Percentiles rank a stretch among this genome's conserved stretches.
Conservation (phyloP, 2,797 vertebrate species). For the Zalophus californianus region DNA sequence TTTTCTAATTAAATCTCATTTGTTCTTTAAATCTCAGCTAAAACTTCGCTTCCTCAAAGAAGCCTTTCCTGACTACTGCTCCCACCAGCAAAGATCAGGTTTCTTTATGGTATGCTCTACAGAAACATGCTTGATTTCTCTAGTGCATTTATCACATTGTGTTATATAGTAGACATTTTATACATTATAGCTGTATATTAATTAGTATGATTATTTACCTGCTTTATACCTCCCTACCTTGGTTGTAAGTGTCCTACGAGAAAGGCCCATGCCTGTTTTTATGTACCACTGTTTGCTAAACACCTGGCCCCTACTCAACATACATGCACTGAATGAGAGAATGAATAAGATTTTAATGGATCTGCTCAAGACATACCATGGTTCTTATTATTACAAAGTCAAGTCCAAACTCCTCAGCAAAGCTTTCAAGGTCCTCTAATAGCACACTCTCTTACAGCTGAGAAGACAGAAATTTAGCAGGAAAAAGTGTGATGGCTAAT, state of each 20-base stretch:
- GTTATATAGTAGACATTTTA: not conserved
- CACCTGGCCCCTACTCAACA: not conserved
- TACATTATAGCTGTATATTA: not conserved
- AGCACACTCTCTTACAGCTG: not conserved
- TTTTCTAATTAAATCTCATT: constrained; percentile 10
- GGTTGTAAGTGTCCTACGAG: not conserved
- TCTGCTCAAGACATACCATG: not conserved
- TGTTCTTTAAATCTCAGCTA: not conserved
- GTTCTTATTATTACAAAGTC: not conserved
- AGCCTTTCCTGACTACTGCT: not conserved
- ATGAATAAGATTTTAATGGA: not conserved
- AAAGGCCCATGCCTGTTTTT: not conserved
- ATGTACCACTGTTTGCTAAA: not conserved
- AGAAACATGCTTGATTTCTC: not conserved
- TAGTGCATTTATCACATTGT: not conserved
- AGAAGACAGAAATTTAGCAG: not conserved
- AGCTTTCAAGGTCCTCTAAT: not conserved
- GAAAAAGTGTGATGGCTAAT: not conserved
- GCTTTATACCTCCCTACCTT: not conserved
- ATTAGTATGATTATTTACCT: not conserved
- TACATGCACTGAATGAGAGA: not conserved
- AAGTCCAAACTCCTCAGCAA: not conserved
- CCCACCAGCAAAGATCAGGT: not conserved
- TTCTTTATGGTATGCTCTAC: not conserved
- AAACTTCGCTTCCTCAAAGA: not conserved